Evolutionary conservation across 1,140 invertebrate genomes (phyloP).

Genomic region (Lordiphosa mommai): DNA sequence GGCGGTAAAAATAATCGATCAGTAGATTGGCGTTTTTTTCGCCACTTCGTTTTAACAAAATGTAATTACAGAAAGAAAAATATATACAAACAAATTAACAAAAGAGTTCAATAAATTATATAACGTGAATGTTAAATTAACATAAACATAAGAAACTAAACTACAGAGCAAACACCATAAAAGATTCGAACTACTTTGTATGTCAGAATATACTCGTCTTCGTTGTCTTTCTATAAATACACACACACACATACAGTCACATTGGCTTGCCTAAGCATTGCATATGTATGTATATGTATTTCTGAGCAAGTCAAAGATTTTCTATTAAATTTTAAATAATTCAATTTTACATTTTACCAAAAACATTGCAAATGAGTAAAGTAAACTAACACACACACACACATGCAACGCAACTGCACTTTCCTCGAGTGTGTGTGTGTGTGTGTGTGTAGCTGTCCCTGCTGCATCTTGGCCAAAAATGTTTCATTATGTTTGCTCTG

Average conservation of each 20-base stretch:
- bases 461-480: conserved; percentile 73
- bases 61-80: too few relatives aligned
- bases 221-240: conserved; percentile 31
- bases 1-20: too few relatives aligned
- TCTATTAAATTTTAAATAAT: conserved; percentile 78
- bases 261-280: conserved; percentile 9
- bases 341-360: conserved; percentile 76
- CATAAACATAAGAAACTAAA: too few relatives aligned
- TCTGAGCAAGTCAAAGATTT: conserved; percentile 74
- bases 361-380: conserved; percentile 76
- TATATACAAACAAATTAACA: too few relatives aligned
- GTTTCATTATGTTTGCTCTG: conserved; percentile 70
- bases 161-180: conserved; percentile 11
- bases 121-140: too few relatives aligned
- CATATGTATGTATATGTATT: conserved; percentile 28
- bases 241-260: not conserved
- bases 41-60: too few relatives aligned
- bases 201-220: conserved; percentile 3
- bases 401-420: conserved; percentile 10
- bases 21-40: too few relatives aligned
- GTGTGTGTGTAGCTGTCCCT: conserved; percentile 29
- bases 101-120: too few relatives aligned
- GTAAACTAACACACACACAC: conserved; percentile 47
- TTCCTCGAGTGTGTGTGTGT: conserved; percentile 20
- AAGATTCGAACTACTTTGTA: conserved; percentile 9